Evolutionary conservation across 2,797 vertebrate species (phyloP).

Genomic region (Manis javanica): DNA sequence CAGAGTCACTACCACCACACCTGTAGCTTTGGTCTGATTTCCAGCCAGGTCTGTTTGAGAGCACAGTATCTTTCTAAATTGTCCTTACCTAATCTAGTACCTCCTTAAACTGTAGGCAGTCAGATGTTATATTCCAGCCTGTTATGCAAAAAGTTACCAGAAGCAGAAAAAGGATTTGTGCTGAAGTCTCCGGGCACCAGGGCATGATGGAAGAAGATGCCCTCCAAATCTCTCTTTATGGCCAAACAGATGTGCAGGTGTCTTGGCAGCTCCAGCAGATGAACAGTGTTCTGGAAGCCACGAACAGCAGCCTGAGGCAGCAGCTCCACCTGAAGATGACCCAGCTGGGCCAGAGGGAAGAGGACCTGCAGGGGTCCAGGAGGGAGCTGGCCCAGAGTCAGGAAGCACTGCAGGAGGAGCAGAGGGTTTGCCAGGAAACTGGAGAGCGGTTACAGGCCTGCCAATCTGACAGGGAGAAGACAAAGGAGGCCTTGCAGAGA

Average conservation of each 20-base stretch:
- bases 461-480: rapidly evolving
- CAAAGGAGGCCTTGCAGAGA: neutral
- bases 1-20: neutral
- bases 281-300: neutral
- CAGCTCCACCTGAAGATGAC: neutral
- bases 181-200: neutral
- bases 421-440: rapidly evolving
- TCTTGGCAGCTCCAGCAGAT: conserved; percentile 67
- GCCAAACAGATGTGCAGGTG: conserved; percentile 73
- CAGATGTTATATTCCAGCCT: neutral
- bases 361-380: neutral
- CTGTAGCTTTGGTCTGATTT: neutral
- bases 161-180: neutral
- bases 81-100: neutral
- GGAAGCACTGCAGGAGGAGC: neutral
- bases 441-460: neutral
- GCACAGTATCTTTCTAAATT: neutral
- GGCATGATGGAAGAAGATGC: neutral
- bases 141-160: neutral
- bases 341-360: conserved; percentile 25
- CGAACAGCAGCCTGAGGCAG: conserved; percentile 76
- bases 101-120: neutral
- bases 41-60: neutral
- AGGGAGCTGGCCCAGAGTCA: conserved; percentile 54
- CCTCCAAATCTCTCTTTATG: conserved; percentile 32